These are phyloP conservation scores for Limosa lapponica DNA, from an alignment of 2,797 vertebrate genomes.

Conservation along the genomic window DNA sequence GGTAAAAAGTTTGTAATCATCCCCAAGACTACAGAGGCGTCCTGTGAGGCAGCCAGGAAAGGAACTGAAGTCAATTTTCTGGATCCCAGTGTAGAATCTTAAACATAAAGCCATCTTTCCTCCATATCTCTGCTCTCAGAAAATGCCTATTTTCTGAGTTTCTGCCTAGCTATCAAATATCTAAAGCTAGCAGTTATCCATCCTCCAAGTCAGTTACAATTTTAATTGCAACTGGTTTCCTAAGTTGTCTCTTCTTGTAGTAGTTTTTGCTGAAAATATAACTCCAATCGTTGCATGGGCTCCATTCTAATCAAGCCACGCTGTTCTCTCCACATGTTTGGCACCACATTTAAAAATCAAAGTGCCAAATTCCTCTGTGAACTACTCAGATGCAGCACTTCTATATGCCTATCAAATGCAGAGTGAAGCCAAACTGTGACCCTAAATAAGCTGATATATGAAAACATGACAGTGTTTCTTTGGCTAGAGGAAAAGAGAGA, in stretches of 20 bases:
- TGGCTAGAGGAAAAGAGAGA: background rate
- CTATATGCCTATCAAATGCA: background rate
- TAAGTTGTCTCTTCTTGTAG: background rate
- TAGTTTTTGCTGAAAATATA: slow-evolving; percentile 10
- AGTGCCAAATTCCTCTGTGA: slow-evolving; percentile 9
- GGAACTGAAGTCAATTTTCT: slow-evolving; percentile 21
- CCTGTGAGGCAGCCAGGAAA: slow-evolving; percentile 35
- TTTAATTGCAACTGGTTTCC: slow-evolving; percentile 33
- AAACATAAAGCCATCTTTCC: background rate
- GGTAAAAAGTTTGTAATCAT: slow-evolving; percentile 23
- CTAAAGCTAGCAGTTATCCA: background rate
- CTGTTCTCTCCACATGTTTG: background rate
- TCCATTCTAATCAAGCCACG: background rate
- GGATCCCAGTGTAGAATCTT: background rate
- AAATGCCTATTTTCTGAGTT: background rate
- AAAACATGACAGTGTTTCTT: slow-evolving; percentile 12
- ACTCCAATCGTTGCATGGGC: background rate
- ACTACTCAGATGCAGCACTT: slow-evolving; percentile 8
- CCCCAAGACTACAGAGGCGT: slow-evolving; percentile 16
- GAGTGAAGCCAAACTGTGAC: slow-evolving; percentile 8
- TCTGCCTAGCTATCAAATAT: slow-evolving; percentile 15
- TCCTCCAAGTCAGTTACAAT: background rate
- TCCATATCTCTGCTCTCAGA: background rate
- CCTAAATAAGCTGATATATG: background rate
- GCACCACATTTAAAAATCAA: slow-evolving; percentile 16